Conservation (phyloP, 2,113 vertebrate genomes). For the Motacilla alba region DNA sequence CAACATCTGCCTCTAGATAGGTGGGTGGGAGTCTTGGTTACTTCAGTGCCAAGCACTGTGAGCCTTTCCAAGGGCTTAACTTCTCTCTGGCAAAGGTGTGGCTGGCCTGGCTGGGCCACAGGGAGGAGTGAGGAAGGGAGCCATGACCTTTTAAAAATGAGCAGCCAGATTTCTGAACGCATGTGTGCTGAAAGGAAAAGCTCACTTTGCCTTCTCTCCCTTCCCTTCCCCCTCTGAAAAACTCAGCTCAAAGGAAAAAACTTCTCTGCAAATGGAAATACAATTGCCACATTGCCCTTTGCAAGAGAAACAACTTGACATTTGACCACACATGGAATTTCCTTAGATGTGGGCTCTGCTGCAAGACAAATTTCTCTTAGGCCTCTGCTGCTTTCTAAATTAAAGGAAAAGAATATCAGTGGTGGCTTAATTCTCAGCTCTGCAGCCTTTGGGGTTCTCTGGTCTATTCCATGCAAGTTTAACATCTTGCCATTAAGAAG, state of each 20-base stretch:
- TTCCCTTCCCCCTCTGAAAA: not conserved
- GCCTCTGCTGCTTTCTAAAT: not conserved
- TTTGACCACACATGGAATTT: constrained; percentile 15
- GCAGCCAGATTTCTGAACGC: not conserved
- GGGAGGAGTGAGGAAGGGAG: not conserved
- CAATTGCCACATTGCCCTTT: not conserved
- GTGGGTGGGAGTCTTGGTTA: not conserved
- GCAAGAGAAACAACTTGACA: not conserved
- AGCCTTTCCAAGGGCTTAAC: not conserved
- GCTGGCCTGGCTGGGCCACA: not conserved
- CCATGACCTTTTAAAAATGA: not conserved
- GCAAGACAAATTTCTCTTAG: not conserved
- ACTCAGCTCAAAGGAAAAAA: not conserved
- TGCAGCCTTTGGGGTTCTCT: not conserved
- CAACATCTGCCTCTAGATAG: not conserved
- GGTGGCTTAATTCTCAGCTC: not conserved
- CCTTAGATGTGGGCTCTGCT: not conserved
- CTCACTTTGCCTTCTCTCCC: not conserved
- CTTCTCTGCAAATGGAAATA: constrained; percentile 20
- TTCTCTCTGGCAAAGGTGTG: not conserved
- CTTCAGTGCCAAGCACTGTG: not conserved
- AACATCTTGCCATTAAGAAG: not conserved
- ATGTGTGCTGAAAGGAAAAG: not conserved
- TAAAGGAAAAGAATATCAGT: not conserved
- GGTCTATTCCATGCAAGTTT: not conserved